A percentile compares a stretch with the other conserved stretches of the same genome.
Conservation (phyloP, 2,113 vertebrate genomes). For the Anolis carolinensis region DNA sequence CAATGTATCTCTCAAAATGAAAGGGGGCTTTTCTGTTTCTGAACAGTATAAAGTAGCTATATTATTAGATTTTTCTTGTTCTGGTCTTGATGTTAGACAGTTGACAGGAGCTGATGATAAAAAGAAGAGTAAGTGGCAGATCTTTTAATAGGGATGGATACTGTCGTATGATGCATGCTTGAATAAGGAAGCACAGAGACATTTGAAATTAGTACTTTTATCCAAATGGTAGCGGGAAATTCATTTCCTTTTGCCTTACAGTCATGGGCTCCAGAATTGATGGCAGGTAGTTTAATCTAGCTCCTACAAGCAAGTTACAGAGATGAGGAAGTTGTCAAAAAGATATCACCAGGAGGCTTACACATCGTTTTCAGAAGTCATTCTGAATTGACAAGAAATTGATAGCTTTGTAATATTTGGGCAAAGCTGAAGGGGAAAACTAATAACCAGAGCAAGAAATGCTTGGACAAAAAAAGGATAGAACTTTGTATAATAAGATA, state of each 20-base stretch:
- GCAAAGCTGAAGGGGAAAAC: neutral
- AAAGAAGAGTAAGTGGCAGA: neutral
- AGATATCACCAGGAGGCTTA: slow-evolving; percentile 6
- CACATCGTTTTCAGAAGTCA: slow-evolving; percentile 28
- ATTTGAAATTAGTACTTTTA: neutral
- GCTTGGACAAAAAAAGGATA: neutral
- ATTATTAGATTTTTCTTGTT: neutral
- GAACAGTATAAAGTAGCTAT: neutral
- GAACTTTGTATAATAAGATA: neutral
- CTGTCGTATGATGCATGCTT: neutral
- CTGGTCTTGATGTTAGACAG: neutral
- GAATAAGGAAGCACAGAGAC: neutral
- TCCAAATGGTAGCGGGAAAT: neutral
- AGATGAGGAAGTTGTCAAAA: slow-evolving; percentile 30
- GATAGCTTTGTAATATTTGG: slow-evolving; percentile 33
- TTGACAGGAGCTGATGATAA: neutral
- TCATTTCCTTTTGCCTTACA: slow-evolving; percentile 26
- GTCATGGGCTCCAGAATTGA: neutral
- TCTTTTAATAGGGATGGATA: neutral
- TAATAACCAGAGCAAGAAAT: neutral
- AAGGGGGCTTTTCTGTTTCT: neutral
- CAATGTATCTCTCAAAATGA: neutral
- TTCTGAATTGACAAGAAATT: slow-evolving; percentile 46
- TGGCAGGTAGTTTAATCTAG: slow-evolving; percentile 8
- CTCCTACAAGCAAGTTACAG: slow-evolving; percentile 25